A percentile compares a stretch with the other conserved stretches of the same genome.
Evolutionary conservation across 2,797 vertebrate species (phyloP).

Genomic region (Falco peregrinus): DNA sequence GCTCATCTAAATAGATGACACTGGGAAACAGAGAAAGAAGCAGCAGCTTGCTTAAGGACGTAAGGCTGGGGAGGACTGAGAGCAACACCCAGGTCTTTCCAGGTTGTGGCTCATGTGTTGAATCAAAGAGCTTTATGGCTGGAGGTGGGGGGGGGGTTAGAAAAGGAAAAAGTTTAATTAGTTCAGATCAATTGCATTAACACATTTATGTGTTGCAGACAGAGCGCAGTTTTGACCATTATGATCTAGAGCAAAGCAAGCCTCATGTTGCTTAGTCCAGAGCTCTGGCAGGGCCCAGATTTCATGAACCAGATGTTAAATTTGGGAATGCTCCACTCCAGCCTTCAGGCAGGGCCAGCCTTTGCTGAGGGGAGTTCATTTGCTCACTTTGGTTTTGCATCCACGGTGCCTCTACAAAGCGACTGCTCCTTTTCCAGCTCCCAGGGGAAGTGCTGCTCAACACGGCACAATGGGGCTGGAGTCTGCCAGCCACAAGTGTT

Average conservation of each 20-base stretch:
- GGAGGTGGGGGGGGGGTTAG: background rate
- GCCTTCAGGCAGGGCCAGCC: background rate
- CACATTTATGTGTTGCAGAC: background rate
- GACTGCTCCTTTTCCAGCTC: background rate
- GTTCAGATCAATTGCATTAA: background rate
- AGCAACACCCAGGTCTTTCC: background rate
- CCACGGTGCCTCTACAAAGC: background rate
- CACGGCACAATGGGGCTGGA: background rate
- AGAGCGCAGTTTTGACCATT: background rate
- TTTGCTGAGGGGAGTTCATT: background rate
- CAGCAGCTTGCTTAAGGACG: background rate
- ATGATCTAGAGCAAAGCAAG: background rate
- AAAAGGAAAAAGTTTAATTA: background rate
- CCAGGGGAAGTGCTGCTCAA: background rate
- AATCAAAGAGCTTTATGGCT: background rate
- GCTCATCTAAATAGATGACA: constrained; percentile 11
- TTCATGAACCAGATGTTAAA: background rate
- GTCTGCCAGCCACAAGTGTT: background rate
- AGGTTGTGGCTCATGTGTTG: background rate
- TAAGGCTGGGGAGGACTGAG: background rate
- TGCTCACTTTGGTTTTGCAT: background rate
- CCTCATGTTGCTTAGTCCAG: background rate
- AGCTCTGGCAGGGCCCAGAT: background rate
- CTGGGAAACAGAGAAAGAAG: background rate
- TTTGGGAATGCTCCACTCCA: background rate